Evolutionary conservation across 2,797 vertebrate genomes (phyloP), one percentile per base, ranked within the genome.

Genomic region (Melanotaenia maccullochi): DNA sequence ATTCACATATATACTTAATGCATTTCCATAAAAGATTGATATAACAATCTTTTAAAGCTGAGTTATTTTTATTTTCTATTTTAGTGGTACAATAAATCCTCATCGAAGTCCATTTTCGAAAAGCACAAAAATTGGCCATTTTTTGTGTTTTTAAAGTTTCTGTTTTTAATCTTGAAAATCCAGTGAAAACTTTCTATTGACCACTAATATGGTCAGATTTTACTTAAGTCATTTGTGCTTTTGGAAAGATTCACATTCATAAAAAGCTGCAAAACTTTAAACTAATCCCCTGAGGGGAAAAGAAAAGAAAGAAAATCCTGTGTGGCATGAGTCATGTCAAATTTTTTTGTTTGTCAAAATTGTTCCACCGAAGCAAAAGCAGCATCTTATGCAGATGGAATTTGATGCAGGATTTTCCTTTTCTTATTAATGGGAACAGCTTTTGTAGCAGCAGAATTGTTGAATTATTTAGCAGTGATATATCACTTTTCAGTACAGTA

Each of bases 31-130:
- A 71, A 68, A 75, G 55, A 70, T 67, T 65, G 30, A 0, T 25
- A 32, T 1, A 8, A 16, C 57, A 59, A 42, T 78, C 69, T 74
- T 83, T 82, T 71, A 24, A 74, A 70, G 59, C 55, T 73, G 57
- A 75, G n/a, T 52, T 47, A 3, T 51, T 57, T 65, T 60, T 18
- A 35, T 33, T 14, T 65, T 61, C 28, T 14, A 60, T 35, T 9
- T 9, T 38, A 13, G 13, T 14, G 38, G 14, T 13, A 40, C 36
- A 40, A 67, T 51, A 35, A 51, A 44, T 60, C 65, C 58, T 59
- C 40, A 73, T 0, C 18, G 42, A 9, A 30, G 68, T 60, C 52
- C 4, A 18, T 11, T 51, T 20, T 60, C 36, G n/a, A 30, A 60
- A 40, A 60, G 55, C 42, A 55, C 44, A 55, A 47, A 60, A 36